A percentile compares a stretch with the other conserved stretches of the same genome.
Conservation (phyloP, 2,113 vertebrate genomes). For the Corydoras maculifer region DNA sequence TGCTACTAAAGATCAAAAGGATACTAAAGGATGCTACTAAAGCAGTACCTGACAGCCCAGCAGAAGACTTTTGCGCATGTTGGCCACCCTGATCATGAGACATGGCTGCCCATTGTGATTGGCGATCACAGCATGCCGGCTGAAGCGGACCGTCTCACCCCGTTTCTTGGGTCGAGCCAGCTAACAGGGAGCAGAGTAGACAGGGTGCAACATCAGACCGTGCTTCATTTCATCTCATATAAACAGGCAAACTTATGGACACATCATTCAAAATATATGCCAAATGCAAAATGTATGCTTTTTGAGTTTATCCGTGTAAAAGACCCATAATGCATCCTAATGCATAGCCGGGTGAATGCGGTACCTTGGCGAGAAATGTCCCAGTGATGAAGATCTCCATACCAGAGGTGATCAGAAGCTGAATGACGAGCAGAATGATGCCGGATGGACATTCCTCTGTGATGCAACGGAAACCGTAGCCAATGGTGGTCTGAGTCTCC, state of each 20-base stretch:
- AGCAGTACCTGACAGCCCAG: slow-evolving; percentile 85
- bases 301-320: too few species aligned
- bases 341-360: background rate
- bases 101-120: slow-evolving; percentile 66
- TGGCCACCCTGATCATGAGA: slow-evolving; percentile 91
- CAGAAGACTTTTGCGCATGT: slow-evolving; percentile 92
- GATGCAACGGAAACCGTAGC: slow-evolving; percentile 94
- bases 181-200: slow-evolving; percentile 37
- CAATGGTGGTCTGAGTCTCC: slow-evolving; percentile 94
- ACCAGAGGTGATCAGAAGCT: slow-evolving; percentile 91
- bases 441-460: slow-evolving; percentile 89
- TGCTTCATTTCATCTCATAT: too few species aligned
- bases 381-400: slow-evolving; percentile 98
- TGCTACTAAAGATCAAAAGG: too few species aligned
- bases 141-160: too few species aligned
- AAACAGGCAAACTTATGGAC: too few species aligned
- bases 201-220: too few species aligned
- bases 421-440: slow-evolving; percentile 86
- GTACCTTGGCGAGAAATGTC: slow-evolving; percentile 88
- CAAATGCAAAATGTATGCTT: too few species aligned
- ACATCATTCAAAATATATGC: too few species aligned
- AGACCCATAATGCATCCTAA: background rate
- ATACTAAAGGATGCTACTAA: too few species aligned
- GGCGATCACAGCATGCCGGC: too few species aligned
- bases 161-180: slow-evolving; percentile 50